These are phyloP conservation scores for Eupsittula cactorum DNA, from an alignment of 2,113 vertebrate species.

Conservation along the genomic window DNA sequence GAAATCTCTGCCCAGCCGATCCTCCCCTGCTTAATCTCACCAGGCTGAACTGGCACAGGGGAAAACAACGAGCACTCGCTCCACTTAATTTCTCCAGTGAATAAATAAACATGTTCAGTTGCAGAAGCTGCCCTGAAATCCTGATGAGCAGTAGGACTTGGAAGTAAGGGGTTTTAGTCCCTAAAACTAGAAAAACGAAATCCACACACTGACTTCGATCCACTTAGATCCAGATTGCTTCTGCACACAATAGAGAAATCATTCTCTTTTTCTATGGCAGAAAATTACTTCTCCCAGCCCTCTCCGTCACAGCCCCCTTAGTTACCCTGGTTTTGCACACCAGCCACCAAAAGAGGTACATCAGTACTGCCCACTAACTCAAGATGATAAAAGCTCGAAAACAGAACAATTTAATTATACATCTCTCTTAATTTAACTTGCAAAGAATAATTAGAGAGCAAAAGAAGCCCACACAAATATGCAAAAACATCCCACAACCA, in stretches of 20 bases:
- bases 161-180: neutral
- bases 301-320: neutral
- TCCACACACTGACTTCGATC: neutral
- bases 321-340: neutral
- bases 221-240: neutral
- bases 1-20: slow-evolving; percentile 1
- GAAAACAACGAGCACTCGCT: neutral
- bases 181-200: neutral
- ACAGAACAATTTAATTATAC: slow-evolving; percentile 31
- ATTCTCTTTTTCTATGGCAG: neutral
- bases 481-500: neutral
- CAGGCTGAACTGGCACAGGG: neutral
- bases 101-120: neutral
- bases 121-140: neutral
- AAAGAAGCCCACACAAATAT: neutral
- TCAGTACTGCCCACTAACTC: neutral
- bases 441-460: neutral
- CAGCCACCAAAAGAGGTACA: neutral
- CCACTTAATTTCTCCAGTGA: neutral
- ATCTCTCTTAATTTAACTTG: neutral
- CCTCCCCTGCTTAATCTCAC: neutral
- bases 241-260: neutral
- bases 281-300: neutral
- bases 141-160: neutral
- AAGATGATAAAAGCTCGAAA: neutral